Evolutionary conservation across 2,888 invertebrate species (phyloP).

Genomic region (Acrocera orbiculus): DNA sequence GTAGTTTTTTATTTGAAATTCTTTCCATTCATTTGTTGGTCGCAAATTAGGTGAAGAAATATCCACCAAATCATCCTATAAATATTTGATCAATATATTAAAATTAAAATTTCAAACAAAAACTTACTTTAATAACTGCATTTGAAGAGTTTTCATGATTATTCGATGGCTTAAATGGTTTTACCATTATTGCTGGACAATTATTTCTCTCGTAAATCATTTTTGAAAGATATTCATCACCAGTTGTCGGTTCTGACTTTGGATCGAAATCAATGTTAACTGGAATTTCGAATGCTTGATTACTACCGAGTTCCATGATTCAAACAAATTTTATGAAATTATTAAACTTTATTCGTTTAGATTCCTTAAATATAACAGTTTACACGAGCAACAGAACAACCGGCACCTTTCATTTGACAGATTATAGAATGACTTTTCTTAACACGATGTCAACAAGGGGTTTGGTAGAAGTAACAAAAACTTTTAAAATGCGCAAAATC

Average conservation of each 20-base stretch:
- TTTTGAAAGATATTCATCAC: slow-evolving; percentile 26
- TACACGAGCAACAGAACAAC: too few relatives aligned
- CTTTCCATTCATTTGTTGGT: slow-evolving; percentile 27
- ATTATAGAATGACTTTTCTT: too few relatives aligned
- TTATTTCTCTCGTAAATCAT: slow-evolving; percentile 25
- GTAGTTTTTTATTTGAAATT: slow-evolving; percentile 21
- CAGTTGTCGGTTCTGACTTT: slow-evolving; percentile 18
- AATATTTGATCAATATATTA: neutral
- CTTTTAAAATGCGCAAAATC: too few relatives aligned
- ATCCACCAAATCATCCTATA: slow-evolving; percentile 14
- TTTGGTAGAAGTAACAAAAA: too few relatives aligned
- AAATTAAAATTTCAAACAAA: neutral
- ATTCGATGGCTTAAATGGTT: slow-evolving; percentile 12
- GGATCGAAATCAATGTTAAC: slow-evolving; percentile 25
- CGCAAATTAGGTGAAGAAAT: slow-evolving; percentile 16
- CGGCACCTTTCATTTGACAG: too few relatives aligned
- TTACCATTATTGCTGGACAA: slow-evolving; percentile 25
- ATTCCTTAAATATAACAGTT: too few relatives aligned
- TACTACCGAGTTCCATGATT: too few relatives aligned
- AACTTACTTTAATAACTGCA: neutral
- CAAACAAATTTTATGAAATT: too few relatives aligned
- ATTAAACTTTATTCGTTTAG: too few relatives aligned
- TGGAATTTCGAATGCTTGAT: slow-evolving; percentile 24
- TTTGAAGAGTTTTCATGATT: neutral
- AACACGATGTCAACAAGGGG: too few relatives aligned